These are phyloP conservation scores for Hypotaenidia okinawae DNA, from an alignment of 2,797 vertebrate species.

Conservation along the genomic window DNA sequence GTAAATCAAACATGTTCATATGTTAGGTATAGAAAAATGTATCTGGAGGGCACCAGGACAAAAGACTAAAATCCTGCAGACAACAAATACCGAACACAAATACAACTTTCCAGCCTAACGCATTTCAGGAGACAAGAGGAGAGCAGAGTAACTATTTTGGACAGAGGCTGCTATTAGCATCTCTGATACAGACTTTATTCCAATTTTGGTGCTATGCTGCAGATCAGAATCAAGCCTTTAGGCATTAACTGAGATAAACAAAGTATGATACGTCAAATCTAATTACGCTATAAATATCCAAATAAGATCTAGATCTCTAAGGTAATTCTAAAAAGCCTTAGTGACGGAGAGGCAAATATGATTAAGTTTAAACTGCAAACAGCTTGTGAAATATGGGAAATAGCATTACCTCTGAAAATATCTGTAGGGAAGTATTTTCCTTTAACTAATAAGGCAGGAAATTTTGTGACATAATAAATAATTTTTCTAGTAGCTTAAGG, in stretches of 20 bases:
- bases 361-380: conserved; percentile 50
- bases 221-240: conserved; percentile 46
- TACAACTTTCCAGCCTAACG: not conserved
- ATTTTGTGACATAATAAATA: conserved; percentile 36
- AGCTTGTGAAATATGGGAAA: conserved; percentile 54
- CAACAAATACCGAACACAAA: not conserved
- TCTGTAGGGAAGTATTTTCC: conserved; percentile 45
- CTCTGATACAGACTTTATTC: conserved; percentile 15
- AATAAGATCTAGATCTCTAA: conserved; percentile 55
- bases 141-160: conserved; percentile 15
- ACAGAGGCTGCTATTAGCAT: conserved; percentile 30
- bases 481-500: conserved; percentile 31
- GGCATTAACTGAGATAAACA: conserved; percentile 60
- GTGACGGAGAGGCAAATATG: conserved; percentile 16
- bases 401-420: conserved; percentile 55
- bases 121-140: not conserved
- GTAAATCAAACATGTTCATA: not conserved
- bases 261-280: conserved; percentile 42
- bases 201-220: conserved; percentile 25
- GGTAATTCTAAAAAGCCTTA: conserved; percentile 37
- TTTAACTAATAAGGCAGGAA: conserved; percentile 42
- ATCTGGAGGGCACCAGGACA: not conserved
- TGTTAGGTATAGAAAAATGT: not conserved
- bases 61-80: not conserved
- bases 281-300: conserved; percentile 55